A percentile compares a stretch with the other conserved stretches of the same genome.
These are phyloP conservation scores for Mohoua ochrocephala DNA, from an alignment of 2,113 vertebrate species.

Conservation along the genomic window DNA sequence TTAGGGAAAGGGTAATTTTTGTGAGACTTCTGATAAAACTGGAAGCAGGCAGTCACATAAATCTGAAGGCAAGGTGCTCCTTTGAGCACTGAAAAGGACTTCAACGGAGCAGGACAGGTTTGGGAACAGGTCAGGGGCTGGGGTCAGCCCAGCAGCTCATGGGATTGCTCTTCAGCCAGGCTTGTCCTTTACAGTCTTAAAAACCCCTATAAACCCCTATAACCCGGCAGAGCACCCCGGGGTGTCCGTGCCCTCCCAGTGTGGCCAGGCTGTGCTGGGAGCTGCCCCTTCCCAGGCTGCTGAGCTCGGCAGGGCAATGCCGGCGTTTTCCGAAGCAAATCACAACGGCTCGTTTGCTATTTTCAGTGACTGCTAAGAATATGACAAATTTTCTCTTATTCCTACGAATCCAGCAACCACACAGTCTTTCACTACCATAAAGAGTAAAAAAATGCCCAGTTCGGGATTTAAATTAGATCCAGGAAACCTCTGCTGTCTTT, in stretches of 20 bases:
- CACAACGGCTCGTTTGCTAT: neutral
- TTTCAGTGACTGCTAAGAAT: constrained; percentile 16
- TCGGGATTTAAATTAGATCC: neutral
- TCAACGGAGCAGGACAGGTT: neutral
- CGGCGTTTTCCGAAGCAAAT: neutral
- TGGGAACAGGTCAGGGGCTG: neutral
- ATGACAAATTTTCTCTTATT: neutral
- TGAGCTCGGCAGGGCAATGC: neutral
- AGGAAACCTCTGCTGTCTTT: neutral
- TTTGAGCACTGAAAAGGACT: neutral
- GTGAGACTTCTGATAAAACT: neutral
- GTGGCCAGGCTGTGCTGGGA: rapidly evolving
- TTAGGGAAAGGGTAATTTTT: neutral
- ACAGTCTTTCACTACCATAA: neutral
- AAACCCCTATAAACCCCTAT: neutral
- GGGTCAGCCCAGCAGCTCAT: neutral
- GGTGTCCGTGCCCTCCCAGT: neutral
- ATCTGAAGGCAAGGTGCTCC: neutral
- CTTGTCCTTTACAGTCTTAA: neutral
- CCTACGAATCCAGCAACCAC: neutral
- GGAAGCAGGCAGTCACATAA: neutral
- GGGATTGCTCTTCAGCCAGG: neutral
- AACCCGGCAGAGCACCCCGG: rapidly evolving
- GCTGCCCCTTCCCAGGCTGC: neutral
- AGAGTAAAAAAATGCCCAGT: neutral